phyloP scores from a whole-genome alignment of 2,888 invertebrate genomes.

The Torymus auratus region DNA sequence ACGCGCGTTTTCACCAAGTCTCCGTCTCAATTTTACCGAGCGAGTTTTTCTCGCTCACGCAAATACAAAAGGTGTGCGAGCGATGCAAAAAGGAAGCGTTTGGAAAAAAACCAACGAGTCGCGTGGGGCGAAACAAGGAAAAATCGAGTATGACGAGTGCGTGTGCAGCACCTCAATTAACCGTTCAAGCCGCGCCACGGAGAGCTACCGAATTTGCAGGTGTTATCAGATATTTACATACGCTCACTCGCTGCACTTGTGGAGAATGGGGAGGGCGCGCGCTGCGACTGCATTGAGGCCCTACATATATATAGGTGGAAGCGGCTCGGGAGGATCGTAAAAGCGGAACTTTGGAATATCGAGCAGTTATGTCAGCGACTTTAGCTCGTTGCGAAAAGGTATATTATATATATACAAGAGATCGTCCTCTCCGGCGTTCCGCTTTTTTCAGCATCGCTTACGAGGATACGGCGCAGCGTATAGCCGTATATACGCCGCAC shows the following conservation, averaged over 20 bases:
- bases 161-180: conserved; percentile 43
- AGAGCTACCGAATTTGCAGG: not conserved
- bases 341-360: conserved; percentile 43
- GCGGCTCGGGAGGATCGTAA: conserved; percentile 24
- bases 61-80: conserved; percentile 3
- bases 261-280: too few species aligned
- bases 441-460: too few species aligned
- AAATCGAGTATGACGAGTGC: conserved; percentile 46
- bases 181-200: not conserved
- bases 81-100: not conserved
- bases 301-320: too few species aligned
- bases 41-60: not conserved
- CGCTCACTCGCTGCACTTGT: too few species aligned
- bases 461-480: too few species aligned
- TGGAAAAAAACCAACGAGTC: not conserved
- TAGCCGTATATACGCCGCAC: not conserved
- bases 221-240: not conserved
- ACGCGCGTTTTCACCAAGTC: not conserved
- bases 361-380: conserved; percentile 46
- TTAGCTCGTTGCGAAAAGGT: conserved; percentile 11
- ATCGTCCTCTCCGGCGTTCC: too few species aligned
- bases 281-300: too few species aligned
- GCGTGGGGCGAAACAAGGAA: not conserved
- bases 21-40: not conserved
- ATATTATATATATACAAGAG: too few species aligned